phyloP scores from a whole-genome alignment of 1,140 invertebrate species.

The Drosophila elegans region DNA sequence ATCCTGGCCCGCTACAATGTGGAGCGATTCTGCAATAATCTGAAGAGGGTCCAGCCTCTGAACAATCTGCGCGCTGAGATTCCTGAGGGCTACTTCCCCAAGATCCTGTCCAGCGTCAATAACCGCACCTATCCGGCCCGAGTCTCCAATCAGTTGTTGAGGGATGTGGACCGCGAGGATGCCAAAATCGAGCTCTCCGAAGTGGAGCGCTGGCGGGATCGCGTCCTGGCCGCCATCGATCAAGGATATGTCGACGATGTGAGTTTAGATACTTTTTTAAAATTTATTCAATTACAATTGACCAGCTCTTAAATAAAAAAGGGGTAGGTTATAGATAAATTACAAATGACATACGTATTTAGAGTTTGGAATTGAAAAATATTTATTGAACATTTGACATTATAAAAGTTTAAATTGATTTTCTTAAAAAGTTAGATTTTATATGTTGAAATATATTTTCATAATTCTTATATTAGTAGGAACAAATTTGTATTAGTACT shows the following conservation, averaged over 20 bases:
- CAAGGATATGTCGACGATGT: constrained; percentile 85
- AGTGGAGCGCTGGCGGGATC: constrained; percentile 87
- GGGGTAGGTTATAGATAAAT: too few relatives aligned
- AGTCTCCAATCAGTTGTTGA: constrained; percentile 85
- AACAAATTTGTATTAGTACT: too few relatives aligned
- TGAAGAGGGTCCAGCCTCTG: constrained; percentile 86
- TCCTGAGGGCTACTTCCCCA: constrained; percentile 87
- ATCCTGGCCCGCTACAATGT: constrained; percentile 87
- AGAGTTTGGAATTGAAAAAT: too few relatives aligned
- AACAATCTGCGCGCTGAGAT: constrained; percentile 86
- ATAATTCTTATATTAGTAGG: too few relatives aligned
- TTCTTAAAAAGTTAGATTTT: too few relatives aligned
- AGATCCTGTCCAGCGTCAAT: constrained; percentile 86
- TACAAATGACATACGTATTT: too few relatives aligned
- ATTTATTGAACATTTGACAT: too few relatives aligned
- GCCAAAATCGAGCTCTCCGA: constrained; percentile 86
- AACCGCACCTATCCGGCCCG: constrained; percentile 87
- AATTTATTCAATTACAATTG: neutral
- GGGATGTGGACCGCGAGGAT: constrained; percentile 86
- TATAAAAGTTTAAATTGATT: too few relatives aligned
- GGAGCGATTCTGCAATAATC: constrained; percentile 86
- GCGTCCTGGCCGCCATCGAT: constrained; percentile 88
- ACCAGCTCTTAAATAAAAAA: too few relatives aligned
- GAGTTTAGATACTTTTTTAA: constrained; percentile 14
- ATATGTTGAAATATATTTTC: too few relatives aligned